These are phyloP conservation scores for Tricholauxania praeusta DNA, from an alignment of 2,888 invertebrate species.

Conservation along the genomic window DNA sequence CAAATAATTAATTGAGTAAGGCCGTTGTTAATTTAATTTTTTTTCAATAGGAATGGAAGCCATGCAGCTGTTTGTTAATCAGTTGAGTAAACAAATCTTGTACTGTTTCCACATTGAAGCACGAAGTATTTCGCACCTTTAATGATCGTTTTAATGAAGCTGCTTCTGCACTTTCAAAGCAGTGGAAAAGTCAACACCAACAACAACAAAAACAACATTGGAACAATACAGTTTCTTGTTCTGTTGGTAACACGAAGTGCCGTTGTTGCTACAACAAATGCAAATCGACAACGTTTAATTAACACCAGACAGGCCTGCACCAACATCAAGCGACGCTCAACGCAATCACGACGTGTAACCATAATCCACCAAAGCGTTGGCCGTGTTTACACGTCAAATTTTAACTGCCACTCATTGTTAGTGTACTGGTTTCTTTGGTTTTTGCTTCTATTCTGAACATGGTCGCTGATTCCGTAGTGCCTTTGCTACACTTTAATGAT, in stretches of 20 bases:
- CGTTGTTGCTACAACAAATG: constrained; percentile 23
- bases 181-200: neutral
- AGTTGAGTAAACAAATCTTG: too few relatives aligned
- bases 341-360: neutral
- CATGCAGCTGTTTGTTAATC: too few relatives aligned
- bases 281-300: constrained; percentile 38
- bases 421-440: neutral
- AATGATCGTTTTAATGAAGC: constrained; percentile 25
- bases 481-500: constrained; percentile 26
- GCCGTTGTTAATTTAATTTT: too few relatives aligned
- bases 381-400: neutral
- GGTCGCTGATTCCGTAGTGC: neutral
- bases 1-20: too few relatives aligned
- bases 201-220: neutral
- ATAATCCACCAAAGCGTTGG: neutral
- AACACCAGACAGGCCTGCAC: constrained; percentile 16
- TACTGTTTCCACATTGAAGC: neutral
- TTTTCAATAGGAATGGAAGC: too few relatives aligned
- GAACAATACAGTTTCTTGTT: constrained; percentile 19
- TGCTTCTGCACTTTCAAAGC: neutral
- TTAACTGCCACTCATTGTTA: neutral
- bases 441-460: neutral
- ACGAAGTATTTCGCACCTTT: constrained; percentile 21
- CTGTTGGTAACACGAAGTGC: constrained; percentile 6
- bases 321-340: too few relatives aligned